Conservation (phyloP, 2,113 vertebrate genomes). For the Petaurus breviceps region DNA sequence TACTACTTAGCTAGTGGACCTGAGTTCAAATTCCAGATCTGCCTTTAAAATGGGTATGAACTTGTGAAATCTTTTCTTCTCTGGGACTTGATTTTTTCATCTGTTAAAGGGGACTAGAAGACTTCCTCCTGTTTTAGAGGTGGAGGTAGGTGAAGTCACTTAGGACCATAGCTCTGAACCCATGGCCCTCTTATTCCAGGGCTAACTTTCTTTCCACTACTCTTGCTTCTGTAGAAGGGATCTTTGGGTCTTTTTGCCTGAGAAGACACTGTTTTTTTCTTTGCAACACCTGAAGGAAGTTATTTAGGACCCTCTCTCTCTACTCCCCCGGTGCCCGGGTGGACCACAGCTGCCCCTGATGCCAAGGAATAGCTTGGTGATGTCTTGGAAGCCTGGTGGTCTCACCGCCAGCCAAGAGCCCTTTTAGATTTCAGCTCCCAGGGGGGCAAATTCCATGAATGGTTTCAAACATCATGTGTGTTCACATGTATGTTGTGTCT, state of each 20-base stretch:
- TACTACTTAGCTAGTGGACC: neutral
- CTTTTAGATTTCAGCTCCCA: neutral
- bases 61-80: neutral
- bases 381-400: neutral
- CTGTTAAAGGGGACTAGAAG: neutral
- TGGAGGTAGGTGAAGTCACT: neutral
- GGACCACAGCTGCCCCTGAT: neutral
- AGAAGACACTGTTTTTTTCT: neutral
- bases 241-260: neutral
- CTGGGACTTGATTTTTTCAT: neutral
- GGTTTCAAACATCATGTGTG: neutral
- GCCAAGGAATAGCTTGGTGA: neutral
- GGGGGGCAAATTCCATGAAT: neutral
- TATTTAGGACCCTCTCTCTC: neutral
- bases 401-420: neutral
- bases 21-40: neutral
- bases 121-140: neutral
- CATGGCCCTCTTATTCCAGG: neutral
- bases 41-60: neutral
- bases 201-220: neutral
- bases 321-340: too few relatives aligned
- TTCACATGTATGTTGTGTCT: neutral
- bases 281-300: neutral
- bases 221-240: neutral
- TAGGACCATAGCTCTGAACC: neutral